These are phyloP conservation scores for Probaryconus sp. DNA, from an alignment of 1,140 invertebrate genomes.

Conservation along the genomic window DNA sequence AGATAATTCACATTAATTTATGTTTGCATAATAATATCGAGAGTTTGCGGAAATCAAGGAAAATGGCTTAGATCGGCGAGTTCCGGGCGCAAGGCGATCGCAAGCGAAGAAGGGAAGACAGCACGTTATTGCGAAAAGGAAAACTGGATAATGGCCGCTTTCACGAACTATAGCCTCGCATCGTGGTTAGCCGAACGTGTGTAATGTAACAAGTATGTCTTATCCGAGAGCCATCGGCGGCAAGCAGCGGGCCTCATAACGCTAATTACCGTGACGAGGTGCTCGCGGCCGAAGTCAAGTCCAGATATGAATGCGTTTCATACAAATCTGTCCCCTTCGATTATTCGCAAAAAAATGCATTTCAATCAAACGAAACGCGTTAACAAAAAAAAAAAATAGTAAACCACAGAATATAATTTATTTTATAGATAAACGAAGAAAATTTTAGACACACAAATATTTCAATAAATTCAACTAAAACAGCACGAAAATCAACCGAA, in stretches of 20 bases:
- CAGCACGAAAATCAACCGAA: too few relatives aligned
- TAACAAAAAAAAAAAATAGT: too few relatives aligned
- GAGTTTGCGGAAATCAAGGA: constrained; percentile 51
- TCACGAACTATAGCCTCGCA: constrained; percentile 72
- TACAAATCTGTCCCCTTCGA: constrained; percentile 39
- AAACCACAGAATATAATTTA: too few relatives aligned
- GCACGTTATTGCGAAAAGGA: constrained; percentile 68
- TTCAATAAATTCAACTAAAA: too few relatives aligned
- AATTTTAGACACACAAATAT: too few relatives aligned
- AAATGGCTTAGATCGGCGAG: constrained; percentile 49
- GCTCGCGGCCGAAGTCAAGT: constrained; percentile 45
- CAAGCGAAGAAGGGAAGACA: constrained; percentile 44
- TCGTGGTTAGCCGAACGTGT: constrained; percentile 67
- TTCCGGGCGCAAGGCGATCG: constrained; percentile 36
- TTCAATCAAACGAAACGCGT: too few relatives aligned
- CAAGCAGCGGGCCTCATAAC: constrained; percentile 72
- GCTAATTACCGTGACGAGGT: constrained; percentile 72
- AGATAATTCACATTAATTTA: constrained; percentile 50
- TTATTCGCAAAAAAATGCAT: too few relatives aligned
- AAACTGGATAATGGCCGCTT: constrained; percentile 76
- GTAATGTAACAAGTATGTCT: constrained; percentile 70
- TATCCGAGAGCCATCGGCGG: constrained; percentile 73
- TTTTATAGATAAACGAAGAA: too few relatives aligned
- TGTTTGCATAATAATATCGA: constrained; percentile 48
- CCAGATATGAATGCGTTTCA: constrained; percentile 28